phyloP scores from a whole-genome alignment of 2,113 vertebrate species.

The Takifugu bimaculatus region DNA sequence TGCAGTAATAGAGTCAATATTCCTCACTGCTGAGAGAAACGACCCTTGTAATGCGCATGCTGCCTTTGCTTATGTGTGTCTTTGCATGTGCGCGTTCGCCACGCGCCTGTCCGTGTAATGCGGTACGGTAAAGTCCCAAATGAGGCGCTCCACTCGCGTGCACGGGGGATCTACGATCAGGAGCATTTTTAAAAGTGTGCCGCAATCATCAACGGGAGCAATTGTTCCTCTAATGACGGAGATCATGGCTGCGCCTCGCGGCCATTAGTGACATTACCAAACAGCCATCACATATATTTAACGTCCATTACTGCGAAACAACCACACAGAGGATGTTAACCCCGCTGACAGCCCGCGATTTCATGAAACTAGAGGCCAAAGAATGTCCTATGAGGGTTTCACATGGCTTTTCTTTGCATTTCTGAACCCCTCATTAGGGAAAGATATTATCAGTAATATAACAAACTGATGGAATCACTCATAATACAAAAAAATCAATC shows the following conservation, averaged over 20 bases:
- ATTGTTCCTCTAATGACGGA: constrained; percentile 38
- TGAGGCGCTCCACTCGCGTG: not conserved
- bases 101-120: not conserved
- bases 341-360: constrained; percentile 16
- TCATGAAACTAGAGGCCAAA: constrained; percentile 11
- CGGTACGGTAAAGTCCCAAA: constrained; percentile 1
- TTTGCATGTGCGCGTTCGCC: constrained; percentile 12
- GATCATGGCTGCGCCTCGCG: constrained; percentile 28
- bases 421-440: constrained; percentile 12
- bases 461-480: constrained; percentile 18
- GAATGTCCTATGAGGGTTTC: constrained; percentile 12
- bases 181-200: constrained; percentile 7
- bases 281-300: constrained; percentile 39
- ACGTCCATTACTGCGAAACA: constrained; percentile 28
- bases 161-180: constrained; percentile 35
- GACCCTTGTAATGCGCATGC: constrained; percentile 9
- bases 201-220: constrained; percentile 34
- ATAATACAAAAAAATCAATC: constrained; percentile 30
- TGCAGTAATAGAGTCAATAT: constrained; percentile 65
- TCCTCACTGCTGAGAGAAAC: constrained; percentile 31
- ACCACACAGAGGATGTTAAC: constrained; percentile 20
- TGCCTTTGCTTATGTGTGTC: constrained; percentile 14
- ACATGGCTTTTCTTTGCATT: constrained; percentile 32
- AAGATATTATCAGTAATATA: constrained; percentile 13
- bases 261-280: constrained; percentile 39